Base-by-base conservation (phyloP, 2,797 vertebrate species). In the Melanotaenia trifasciata region DNA sequence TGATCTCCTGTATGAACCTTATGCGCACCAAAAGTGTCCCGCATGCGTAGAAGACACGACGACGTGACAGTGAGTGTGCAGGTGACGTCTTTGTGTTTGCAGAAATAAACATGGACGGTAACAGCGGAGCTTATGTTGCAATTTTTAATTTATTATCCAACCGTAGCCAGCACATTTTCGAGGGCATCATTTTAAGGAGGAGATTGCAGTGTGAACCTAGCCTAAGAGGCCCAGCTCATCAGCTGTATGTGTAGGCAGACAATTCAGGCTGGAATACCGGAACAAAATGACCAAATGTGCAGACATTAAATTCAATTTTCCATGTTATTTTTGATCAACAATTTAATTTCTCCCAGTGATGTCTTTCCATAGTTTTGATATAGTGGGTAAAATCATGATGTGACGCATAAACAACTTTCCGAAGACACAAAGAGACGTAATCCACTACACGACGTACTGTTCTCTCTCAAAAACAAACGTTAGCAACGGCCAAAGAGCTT, bases 281-380 rank as follows among this genome's bases (percentile, higher is more conserved):
- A 81, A 78, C 64, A 79, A 81, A 86, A 81, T 73, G 40, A 69
- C 66, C 33, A 69, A 82, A 84, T 65, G 65, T 50, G 76, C 64
- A 67, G 56, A 56, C 66, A 72, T 60, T 63, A 79, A 36, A 81
- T 78, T 67, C 20, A 0, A 73, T 78, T 81, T 77, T 60, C 40
- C 32, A 61, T 24, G 32, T 76, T 73, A 60, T 32, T 22, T 53
- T 47, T 60, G 14, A 51, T 20, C n/a, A 38, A 36, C 47, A 13
- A 59, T 72, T 75, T 69, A 9, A 47, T 33, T 56, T 36, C 67
- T 61, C 50, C 13, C 4, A 8, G 33, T 66, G 58, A 74, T n/a
- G 38, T 56, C 56, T 63, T 67, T 58, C 33, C 30, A 9, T 3
- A 10, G 72, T 30, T 54, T 58, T 64, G 60, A 68, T 70, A 61